Conservation (phyloP, 2,113 vertebrate species). For the Prunella himalayana region DNA sequence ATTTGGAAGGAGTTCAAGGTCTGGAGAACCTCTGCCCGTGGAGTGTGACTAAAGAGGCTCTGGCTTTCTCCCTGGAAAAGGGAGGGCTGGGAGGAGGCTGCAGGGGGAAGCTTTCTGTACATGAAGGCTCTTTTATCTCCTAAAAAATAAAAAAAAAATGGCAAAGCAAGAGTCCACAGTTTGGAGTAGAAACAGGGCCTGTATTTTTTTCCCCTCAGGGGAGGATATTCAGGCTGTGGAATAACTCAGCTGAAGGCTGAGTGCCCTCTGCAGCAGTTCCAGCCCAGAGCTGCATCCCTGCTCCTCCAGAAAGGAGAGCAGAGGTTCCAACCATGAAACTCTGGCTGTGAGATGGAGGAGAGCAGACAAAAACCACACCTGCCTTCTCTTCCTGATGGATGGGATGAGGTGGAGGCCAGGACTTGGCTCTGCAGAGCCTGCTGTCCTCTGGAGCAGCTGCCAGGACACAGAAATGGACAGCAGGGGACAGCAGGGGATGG, state of each 20-base stretch:
- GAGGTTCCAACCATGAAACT: not conserved
- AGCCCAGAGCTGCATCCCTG: not conserved
- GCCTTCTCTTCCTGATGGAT: not conserved
- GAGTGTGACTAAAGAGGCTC: not conserved
- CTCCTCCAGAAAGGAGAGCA: not conserved
- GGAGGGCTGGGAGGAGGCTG: not conserved
- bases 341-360: not conserved
- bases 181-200: not conserved
- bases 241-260: not conserved
- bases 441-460: not conserved
- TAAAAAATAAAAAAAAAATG: not conserved
- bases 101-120: not conserved
- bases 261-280: not conserved
- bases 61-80: not conserved
- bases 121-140: not conserved
- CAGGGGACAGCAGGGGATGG: too few relatives aligned
- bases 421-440: not conserved
- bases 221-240: conserved; percentile 2
- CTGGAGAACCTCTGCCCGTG: not conserved
- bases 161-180: not conserved
- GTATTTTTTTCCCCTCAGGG: not conserved
- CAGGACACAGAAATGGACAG: not conserved
- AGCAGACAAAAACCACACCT: not conserved
- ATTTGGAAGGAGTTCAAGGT: not conserved
- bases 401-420: accelerated